Base-by-base conservation (phyloP, 1,140 invertebrate genomes). In the Drosophila mojavensis region DNA sequence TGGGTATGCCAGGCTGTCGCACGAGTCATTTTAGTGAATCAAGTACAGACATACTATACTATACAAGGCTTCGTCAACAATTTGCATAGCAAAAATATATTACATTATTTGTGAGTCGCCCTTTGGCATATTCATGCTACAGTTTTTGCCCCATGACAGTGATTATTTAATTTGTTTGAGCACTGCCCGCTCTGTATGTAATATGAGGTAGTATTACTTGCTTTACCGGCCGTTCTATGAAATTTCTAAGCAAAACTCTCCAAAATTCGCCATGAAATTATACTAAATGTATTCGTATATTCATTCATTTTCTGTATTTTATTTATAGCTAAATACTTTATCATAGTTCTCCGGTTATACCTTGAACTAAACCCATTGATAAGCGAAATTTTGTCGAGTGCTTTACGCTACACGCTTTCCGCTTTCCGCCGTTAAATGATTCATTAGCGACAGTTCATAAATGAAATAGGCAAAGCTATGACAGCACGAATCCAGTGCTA, bases 331-430 rank as follows among this genome's bases (percentile, higher is more conserved):
- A 9, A 36, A 36, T 10, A 36, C 7, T 36, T 39, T 39, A 11
- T 39, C 36, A 39, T 50, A 9, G n/a, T 15, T 36, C 13, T 3
- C n/a, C 39, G 67, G 54, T 60, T 70, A 13, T 13, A 0, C 26
- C 45, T 65, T 51, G 9, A 71, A 71, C 53, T 41, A 13, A 13
- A 4, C 24, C 26, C 11, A 47, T 47, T 56, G 81, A 84, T 85
- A 84, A 85, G 54, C 62, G 20, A n/a, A 43, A 84, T 85, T 81
- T 85, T 78, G 64, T 79, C 48, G 64, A 62, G 51, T 74, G 65
- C 43, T 54, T 39, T 4, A 10, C 20, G 17, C 13, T 5, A 11
- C 0, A 4, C 53, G 13, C 47, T 61, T 39, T 1, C 10, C 20
- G 17, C 13, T 5, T 33, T 0, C 4, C 53, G 13, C 47, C 56